Percentiles rank a stretch among this genome's conserved stretches.
Evolutionary conservation across 37 sponge, comb jelly and placozoan species (phyloP).

Genomic region (Axinella damicornis): DNA sequence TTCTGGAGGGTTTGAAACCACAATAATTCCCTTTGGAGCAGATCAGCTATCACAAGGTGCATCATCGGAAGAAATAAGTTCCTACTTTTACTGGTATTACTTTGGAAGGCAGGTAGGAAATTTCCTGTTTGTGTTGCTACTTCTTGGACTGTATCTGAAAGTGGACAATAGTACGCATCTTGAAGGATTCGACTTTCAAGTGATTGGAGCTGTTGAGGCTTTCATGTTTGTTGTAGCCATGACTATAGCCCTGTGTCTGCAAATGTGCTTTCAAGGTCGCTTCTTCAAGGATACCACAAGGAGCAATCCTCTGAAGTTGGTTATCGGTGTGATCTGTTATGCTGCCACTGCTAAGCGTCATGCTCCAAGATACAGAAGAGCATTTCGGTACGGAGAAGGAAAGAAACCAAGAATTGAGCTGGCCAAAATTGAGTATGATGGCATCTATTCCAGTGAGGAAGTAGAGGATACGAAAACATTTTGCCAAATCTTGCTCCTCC

Average conservation of each 20-base stretch:
- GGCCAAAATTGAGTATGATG: slow-evolving; percentile 18
- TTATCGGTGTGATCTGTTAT: slow-evolving; percentile 3
- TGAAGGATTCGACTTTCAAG: background rate
- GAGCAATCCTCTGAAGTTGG: slow-evolving; percentile 13
- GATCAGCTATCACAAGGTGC: slow-evolving; percentile 16
- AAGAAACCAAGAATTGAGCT: slow-evolving; percentile 13
- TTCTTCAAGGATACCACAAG: background rate
- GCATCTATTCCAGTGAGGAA: slow-evolving; percentile 20
- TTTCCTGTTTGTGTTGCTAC: too few relatives aligned
- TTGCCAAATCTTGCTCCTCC: background rate
- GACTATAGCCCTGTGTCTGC: background rate
- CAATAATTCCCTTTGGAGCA: slow-evolving; percentile 29
- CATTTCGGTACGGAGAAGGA: slow-evolving; percentile 29
- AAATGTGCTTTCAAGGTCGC: background rate
- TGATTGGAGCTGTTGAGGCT: background rate
- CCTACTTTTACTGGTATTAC: slow-evolving; percentile 34
- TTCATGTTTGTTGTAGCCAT: background rate
- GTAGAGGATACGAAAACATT: slow-evolving; percentile 29
- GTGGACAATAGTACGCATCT: too few relatives aligned
- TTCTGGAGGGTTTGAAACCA: slow-evolving; percentile 18
- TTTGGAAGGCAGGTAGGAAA: background rate
- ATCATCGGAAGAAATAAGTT: slow-evolving; percentile 21
- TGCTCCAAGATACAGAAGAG: background rate
- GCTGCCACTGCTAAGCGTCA: slow-evolving; percentile 6
- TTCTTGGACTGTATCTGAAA: background rate